A percentile compares a stretch with the other conserved stretches of the same genome.
phyloP scores from a whole-genome alignment of 1,140 invertebrate genomes.

The Drosophila triauraria region DNA sequence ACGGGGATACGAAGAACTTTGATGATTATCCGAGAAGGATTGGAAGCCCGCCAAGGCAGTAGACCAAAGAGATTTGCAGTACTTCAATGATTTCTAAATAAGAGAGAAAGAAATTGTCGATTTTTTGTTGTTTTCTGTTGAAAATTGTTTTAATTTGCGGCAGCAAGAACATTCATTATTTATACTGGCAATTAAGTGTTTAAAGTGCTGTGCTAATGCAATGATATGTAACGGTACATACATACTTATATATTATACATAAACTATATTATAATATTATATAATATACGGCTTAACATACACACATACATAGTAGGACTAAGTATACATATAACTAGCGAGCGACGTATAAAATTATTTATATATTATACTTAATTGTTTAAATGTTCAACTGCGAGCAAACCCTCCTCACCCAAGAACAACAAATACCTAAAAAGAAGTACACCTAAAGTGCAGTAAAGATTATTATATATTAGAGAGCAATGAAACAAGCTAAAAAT shows the following conservation, averaged over 20 bases:
- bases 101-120: constrained; percentile 30
- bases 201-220: constrained; percentile 62
- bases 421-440: constrained; percentile 30
- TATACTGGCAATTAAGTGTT: constrained; percentile 67
- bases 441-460: constrained; percentile 31
- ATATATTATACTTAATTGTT: constrained; percentile 67
- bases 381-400: constrained; percentile 51
- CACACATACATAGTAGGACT: constrained; percentile 55
- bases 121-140: constrained; percentile 45
- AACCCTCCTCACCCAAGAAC: constrained; percentile 21
- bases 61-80: constrained; percentile 91
- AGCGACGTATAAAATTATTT: constrained; percentile 57
- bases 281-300: constrained; percentile 19
- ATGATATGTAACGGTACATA: constrained; percentile 60
- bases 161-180: constrained; percentile 58
- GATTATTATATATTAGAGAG: constrained; percentile 34
- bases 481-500: constrained; percentile 42
- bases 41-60: constrained; percentile 92
- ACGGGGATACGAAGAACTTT: constrained; percentile 97
- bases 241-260: constrained; percentile 29
- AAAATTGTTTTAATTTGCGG: constrained; percentile 52
- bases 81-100: constrained; percentile 93
- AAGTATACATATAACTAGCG: constrained; percentile 59
- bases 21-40: constrained; percentile 97
- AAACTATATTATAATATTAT: constrained; percentile 34